These are phyloP conservation scores for Acleris laterana DNA, from an alignment of 2,888 invertebrate genomes.

Conservation along the genomic window DNA sequence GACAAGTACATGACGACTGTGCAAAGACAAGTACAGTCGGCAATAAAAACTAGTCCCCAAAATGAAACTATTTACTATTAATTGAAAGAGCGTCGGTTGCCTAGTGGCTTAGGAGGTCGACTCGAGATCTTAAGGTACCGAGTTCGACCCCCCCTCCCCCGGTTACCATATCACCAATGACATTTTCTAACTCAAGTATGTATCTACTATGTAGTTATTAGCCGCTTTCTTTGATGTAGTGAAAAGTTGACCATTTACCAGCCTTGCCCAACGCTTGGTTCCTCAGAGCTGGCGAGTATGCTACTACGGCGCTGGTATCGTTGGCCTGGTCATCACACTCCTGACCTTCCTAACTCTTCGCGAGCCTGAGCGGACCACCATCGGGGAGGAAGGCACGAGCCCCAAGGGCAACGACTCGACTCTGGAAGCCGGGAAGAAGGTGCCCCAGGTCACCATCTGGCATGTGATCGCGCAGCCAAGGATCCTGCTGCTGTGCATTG, in stretches of 20 bases:
- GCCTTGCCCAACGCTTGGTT: not conserved
- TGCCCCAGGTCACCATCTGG: conserved; percentile 87
- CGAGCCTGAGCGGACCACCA: conserved; percentile 90
- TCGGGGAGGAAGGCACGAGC: conserved; percentile 87
- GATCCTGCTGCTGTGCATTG: conserved; percentile 90
- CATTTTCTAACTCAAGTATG: no score
- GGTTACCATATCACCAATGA: no score
- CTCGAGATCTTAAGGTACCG: no score
- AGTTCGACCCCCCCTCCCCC: no score
- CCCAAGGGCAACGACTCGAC: conserved; percentile 56
- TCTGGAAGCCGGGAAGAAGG: conserved; percentile 73
- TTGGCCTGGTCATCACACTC: conserved; percentile 88
- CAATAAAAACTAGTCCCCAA: no score
- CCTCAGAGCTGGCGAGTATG: conserved; percentile 92
- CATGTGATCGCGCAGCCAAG: conserved; percentile 91
- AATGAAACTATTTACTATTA: no score
- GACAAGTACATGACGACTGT: no score
- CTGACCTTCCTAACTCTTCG: conserved; percentile 90
- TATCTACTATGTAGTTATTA: no score
- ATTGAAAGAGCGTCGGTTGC: not conserved
- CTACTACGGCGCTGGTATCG: conserved; percentile 91
- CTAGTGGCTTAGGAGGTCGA: no score
- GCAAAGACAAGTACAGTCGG: no score
- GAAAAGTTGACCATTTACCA: no score
- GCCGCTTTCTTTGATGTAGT: no score